Evolutionary conservation across 1,140 invertebrate genomes (phyloP).

Genomic region (Pseudomyrmex concolor): DNA sequence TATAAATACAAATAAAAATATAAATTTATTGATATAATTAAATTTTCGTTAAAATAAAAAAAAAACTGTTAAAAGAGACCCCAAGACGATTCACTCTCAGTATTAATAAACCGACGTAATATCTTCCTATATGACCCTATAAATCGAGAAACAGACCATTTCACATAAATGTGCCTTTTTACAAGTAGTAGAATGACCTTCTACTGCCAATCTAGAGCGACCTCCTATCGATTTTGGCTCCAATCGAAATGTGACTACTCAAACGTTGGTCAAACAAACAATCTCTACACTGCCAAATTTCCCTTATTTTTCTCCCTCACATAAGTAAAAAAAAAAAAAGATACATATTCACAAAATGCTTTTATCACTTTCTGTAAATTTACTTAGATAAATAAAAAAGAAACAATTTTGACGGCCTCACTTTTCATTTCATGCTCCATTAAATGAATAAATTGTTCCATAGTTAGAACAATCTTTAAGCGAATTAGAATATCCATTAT

Average conservation of each 20-base stretch:
- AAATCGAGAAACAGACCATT: conserved; percentile 40
- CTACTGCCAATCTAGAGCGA: conserved; percentile 34
- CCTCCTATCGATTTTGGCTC: conserved; percentile 66
- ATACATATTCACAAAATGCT: neutral
- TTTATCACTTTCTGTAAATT: neutral
- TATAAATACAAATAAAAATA: too few species aligned
- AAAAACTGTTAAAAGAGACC: too few species aligned
- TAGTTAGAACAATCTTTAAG: conserved; percentile 10
- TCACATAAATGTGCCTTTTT: conserved; percentile 14
- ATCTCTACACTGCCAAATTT: conserved; percentile 60
- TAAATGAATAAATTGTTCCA: conserved; percentile 1
- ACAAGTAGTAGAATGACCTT: conserved; percentile 44
- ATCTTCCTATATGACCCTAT: neutral
- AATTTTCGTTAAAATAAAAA: too few species aligned
- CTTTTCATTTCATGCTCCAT: neutral
- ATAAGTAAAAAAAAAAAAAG: neutral
- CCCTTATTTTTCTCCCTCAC: neutral
- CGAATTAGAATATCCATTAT: conserved; percentile 32
- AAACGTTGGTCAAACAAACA: conserved; percentile 21
- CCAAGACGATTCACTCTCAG: neutral
- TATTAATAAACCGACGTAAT: neutral
- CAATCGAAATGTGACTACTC: conserved; percentile 42
- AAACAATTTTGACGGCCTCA: conserved; percentile 13
- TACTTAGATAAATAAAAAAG: neutral
- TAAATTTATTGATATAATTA: too few species aligned